Percentiles rank a stretch among this genome's conserved stretches.
Evolutionary conservation across 2,888 invertebrate species (phyloP).

Genomic region (Caenorhabditis angaria): DNA sequence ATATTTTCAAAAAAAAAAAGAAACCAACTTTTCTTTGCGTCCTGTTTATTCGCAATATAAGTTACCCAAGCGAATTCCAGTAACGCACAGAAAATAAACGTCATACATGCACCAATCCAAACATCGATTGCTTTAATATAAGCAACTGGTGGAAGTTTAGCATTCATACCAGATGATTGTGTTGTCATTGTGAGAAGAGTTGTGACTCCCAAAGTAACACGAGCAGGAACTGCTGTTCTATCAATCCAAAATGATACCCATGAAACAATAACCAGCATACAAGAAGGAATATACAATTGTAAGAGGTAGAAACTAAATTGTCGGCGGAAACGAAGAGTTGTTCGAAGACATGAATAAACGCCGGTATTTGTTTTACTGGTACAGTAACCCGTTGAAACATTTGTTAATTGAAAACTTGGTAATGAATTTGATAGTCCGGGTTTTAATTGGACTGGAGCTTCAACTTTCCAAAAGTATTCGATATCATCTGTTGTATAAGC

Average conservation of each 20-base stretch:
- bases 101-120: conserved; percentile 80
- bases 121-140: conserved; percentile 83
- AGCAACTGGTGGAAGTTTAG: conserved; percentile 77
- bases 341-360: conserved; percentile 94
- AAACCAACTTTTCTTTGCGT: conserved; percentile 23
- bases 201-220: conserved; percentile 83
- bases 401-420: conserved; percentile 87
- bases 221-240: conserved; percentile 57
- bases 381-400: conserved; percentile 92
- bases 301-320: conserved; percentile 99
- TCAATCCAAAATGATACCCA: conserved; percentile 70
- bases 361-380: conserved; percentile 96
- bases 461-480: conserved; percentile 88
- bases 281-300: conserved; percentile 98
- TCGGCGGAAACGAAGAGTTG: conserved; percentile 92
- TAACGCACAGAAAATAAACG: conserved; percentile 92
- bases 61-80: conserved; percentile 97
- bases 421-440: conserved; percentile 76
- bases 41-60: conserved; percentile 76
- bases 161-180: conserved; percentile 76
- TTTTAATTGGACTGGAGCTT: conserved; percentile 91
- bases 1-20: neutral
- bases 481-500: conserved; percentile 96
- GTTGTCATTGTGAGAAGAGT: conserved; percentile 96
- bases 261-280: conserved; percentile 74